Base-by-base conservation (phyloP, 2,888 invertebrate genomes). In the Cheilosia pagana region DNA sequence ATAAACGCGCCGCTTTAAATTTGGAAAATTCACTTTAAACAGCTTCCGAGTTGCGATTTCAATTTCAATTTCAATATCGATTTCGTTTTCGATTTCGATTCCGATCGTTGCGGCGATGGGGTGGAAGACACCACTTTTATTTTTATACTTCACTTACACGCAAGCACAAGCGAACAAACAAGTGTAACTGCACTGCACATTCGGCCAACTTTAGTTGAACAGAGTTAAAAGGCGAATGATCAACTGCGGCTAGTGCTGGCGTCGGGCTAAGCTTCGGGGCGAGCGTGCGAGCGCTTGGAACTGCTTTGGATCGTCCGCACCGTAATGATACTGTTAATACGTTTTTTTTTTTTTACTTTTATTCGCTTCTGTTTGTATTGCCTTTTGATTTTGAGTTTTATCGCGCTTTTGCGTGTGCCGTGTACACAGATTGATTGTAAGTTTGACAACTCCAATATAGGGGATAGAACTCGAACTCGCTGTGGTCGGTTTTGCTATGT, bases 191-290 rank as follows among this genome's bases (percentile, higher is more conserved):
- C 50, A 50, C 45, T 45, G 75, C 71, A 81, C 85, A 71, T 76
- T 85, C 59, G 75, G 67, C 70, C 81, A 65, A 81, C 85, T 75
- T 81, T 12, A 81, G 75, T 60, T 76, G 75, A 81, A 55, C 65
- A 81, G 75, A 75, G 85, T 81, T 76, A 76, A 75, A 81, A 75
- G 75, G 81, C 85, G 85, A 85, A 85, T 85, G 85, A 85, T 81
- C 81, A 71, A 70, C 63, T 45, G 48, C 52, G 28, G 25, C 16
- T 52, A 65, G 68, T 45, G 68, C 52, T 55, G 60, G 71, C 16
- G 50, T n/a, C 57, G 74, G 68, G 48, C 70, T 81, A 76, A 59
- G 71, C 79, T 81, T 81, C 41, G 59, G 14, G 14, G 10, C 57
- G 48, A 63, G 8, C 55, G 68, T 23, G 72, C 68, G 60, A 67